Evolutionary conservation across 2,113 vertebrate genomes (phyloP), one percentile per base, ranked within the genome.

Genomic region (Alligator mississippiensis): DNA sequence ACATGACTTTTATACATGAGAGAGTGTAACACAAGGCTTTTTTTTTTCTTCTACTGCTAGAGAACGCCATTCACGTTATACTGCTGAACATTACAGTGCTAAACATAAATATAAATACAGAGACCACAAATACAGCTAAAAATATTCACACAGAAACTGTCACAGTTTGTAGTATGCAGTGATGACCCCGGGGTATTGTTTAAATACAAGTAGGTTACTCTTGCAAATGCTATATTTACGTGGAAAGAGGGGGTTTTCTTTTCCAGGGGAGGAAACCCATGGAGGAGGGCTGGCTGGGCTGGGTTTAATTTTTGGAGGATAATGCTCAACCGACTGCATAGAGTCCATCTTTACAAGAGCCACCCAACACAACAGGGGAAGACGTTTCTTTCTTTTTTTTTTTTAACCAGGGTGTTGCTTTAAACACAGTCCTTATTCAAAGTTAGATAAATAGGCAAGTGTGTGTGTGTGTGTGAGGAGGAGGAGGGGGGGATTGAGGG

Each of bases 21-120:
- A 92, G 93, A 97, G 97, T 95, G 96, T 97, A 97, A 98, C 98
- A 97, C 97, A 82, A 97, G 94, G 28, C 87, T 92, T 90, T 82
- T 87, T 87, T 64, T 84, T 85, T 90, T 95, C 88, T 95, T 76
- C 94, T 98, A 98, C 97, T 84, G 93, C 97, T 98, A 98, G 97
- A 97, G 96, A 97, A 98, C 96, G 96, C 98, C 97, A 98, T 98
- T 98, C 97, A 98, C 97, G 97, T 97, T 96, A 95, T 97, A 97
- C 96, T 57, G 95, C 83, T 97, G 97, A 97, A 98, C 97, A 98
- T 97, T 98, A 98, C 97, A 97, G 97, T 96, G 97, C 98, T 98
- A 98, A 98, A 98, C 98, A 98, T 98, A 98, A 98, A 98, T 98
- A 98, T 98, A 98, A 98, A 98, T 98, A 98, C 98, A 98, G 97